Percentiles rank a stretch among this genome's conserved stretches.
These are phyloP conservation scores for Salvator merianae DNA, from an alignment of 2,113 vertebrate species.

Conservation along the genomic window DNA sequence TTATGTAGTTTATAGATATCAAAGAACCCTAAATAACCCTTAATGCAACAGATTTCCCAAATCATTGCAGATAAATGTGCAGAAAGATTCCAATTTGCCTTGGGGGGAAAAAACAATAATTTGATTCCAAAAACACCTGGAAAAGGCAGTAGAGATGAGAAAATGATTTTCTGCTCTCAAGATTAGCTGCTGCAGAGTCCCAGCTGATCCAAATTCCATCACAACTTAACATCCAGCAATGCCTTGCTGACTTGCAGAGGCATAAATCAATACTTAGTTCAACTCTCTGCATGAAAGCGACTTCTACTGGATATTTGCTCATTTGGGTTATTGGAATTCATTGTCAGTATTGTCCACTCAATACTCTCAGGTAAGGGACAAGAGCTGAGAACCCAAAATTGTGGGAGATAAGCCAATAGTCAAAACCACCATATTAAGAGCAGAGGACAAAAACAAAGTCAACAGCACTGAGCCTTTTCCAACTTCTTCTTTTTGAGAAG, in stretches of 20 bases:
- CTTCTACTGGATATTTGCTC: slow-evolving; percentile 4
- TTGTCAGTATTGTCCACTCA: slow-evolving; percentile 47
- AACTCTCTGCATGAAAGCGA: slow-evolving; percentile 29
- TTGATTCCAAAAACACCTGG: slow-evolving; percentile 36
- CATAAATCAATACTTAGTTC: slow-evolving; percentile 20
- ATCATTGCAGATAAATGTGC: slow-evolving; percentile 42
- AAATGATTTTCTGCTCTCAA: slow-evolving; percentile 29
- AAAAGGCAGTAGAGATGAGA: slow-evolving; percentile 22
- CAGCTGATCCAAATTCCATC: not conserved
- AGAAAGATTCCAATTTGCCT: slow-evolving; percentile 46
- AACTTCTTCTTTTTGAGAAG: too few relatives aligned
- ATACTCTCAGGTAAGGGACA: not conserved
- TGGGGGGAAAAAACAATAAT: slow-evolving; percentile 25
- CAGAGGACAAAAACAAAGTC: too few relatives aligned
- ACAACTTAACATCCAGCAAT: slow-evolving; percentile 14
- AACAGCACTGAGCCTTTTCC: too few relatives aligned
- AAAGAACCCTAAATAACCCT: slow-evolving; percentile 35
- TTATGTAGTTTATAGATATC: slow-evolving; percentile 25
- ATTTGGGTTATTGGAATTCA: slow-evolving; percentile 51
- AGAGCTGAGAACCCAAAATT: not conserved
- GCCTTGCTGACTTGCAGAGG: slow-evolving; percentile 12
- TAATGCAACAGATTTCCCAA: slow-evolving; percentile 42
- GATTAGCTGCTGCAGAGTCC: slow-evolving; percentile 19
- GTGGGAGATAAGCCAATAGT: not conserved
- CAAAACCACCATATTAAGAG: not conserved